Percentiles rank a stretch among this genome's conserved stretches.
These are phyloP conservation scores for Gonioctena quinquepunctata DNA, from an alignment of 1,140 invertebrate genomes.

Conservation along the genomic window DNA sequence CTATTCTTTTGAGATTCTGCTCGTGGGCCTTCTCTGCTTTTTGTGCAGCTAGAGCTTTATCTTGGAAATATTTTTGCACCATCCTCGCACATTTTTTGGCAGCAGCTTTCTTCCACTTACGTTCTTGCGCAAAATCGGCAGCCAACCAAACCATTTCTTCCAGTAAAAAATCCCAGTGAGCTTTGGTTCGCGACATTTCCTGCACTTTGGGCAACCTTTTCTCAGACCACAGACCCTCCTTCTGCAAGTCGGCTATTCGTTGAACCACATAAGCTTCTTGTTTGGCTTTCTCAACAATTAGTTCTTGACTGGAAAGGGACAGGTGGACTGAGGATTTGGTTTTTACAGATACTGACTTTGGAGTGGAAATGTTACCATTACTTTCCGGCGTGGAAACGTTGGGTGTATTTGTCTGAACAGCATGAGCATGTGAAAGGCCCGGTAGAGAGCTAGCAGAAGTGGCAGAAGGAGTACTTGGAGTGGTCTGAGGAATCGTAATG, in stretches of 20 bases:
- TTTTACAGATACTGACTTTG: constrained; percentile 24
- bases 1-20: constrained; percentile 82
- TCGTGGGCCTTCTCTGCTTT: constrained; percentile 92
- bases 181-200: constrained; percentile 86
- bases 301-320: constrained; percentile 60
- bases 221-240: constrained; percentile 92
- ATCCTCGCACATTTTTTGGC: constrained; percentile 92
- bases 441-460: constrained; percentile 48
- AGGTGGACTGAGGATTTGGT: constrained; percentile 18
- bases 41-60: constrained; percentile 86
- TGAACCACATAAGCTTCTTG: constrained; percentile 95
- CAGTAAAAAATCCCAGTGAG: constrained; percentile 98
- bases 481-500: constrained; percentile 34
- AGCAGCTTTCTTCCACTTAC: constrained; percentile 95
- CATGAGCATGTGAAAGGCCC: constrained; percentile 36
- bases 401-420: constrained; percentile 13
- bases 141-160: constrained; percentile 99
- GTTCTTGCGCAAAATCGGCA: constrained; percentile 94
- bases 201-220: constrained; percentile 89
- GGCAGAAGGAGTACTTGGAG: constrained; percentile 45
- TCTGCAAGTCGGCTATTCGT: constrained; percentile 83
- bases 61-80: constrained; percentile 95
- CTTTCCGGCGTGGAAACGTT: constrained; percentile 15
- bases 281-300: constrained; percentile 87
- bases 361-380: constrained; percentile 9